Evolutionary conservation across 2,888 invertebrate species (phyloP), one percentile per base, ranked within the genome.

Genomic region (Calliopum simillimum): DNA sequence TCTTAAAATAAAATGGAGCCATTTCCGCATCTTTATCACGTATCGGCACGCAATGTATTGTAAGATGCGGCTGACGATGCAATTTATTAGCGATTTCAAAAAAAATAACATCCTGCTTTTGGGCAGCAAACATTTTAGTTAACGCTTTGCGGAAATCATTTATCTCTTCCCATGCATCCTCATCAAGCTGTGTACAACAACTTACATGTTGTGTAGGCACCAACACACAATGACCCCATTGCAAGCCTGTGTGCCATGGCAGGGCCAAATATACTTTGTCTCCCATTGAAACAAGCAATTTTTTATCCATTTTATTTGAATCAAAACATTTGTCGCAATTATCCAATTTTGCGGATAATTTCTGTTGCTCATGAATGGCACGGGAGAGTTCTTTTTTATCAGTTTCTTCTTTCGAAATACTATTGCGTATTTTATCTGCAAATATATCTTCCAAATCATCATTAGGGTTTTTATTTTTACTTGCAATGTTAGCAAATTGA

Each of bases 1-100:
- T 99, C 89, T 98, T 98, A 85, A 99, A 99, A 86, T 97, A 99
- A 80, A 99, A 97, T 0, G 98, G 95, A 4, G 96, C 95, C 87
- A 93, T 88, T 79, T 97, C 96, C 1, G 95, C 96, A 4, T 93
- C 92, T 72, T 97, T 79, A n/a, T 74, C 69, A 5, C 76, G 70
- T 41, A 83, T 79, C 0, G 99, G 97, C 12, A 99, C 89, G 88
- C 98, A 98, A 80, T 98, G 94, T 63, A 98, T 88, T 51, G 88
- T 88, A 90, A 97, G 91, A 83, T 99, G 99, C 0, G 95, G 94
- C 77, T 90, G 90, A 77, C 89, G 88, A 73, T 92, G 89, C 25
- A 95, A 87, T 79, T 89, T 89, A 79, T 91, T 91, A 4, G 94
- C 95, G 11, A 92, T 93, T 88, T 99, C 99, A 87, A 95, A 95